Percentiles rank a stretch among this genome's conserved stretches.
phyloP scores from a whole-genome alignment of 2,113 vertebrate species.

The Setophaga coronata region DNA sequence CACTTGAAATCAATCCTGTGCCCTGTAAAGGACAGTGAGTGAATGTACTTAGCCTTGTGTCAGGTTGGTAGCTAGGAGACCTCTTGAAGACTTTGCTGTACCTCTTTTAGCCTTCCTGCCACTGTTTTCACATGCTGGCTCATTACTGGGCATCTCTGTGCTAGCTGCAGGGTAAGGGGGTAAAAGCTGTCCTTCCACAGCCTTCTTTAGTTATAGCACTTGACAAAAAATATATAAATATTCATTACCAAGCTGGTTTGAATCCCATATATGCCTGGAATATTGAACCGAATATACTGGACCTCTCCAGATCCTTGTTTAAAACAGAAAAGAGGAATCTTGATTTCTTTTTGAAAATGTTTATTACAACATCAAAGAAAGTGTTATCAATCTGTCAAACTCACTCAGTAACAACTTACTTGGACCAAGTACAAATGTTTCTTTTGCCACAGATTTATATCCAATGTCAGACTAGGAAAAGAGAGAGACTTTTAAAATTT shows the following conservation, averaged over 20 bases:
- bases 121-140: not conserved
- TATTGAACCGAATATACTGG: not conserved
- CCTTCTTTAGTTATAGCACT: not conserved
- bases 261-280: not conserved
- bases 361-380: conserved; percentile 11
- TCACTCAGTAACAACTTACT: not conserved
- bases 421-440: not conserved
- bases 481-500: not conserved
- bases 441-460: not conserved
- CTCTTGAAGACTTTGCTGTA: not conserved
- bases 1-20: not conserved
- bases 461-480: not conserved
- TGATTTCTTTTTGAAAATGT: conserved; percentile 21
- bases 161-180: not conserved
- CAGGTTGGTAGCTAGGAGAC: not conserved
- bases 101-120: not conserved
- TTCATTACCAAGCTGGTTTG: not conserved
- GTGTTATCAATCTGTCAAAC: conserved; percentile 13
- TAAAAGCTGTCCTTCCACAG: not conserved
- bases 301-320: not conserved
- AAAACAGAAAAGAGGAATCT: not conserved
- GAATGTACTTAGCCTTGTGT: not conserved
- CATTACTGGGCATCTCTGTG: not conserved
- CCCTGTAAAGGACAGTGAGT: not conserved
- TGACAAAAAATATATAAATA: not conserved